Conservation (phyloP, 2,113 vertebrate species). For the Proterorhinus semilunaris region DNA sequence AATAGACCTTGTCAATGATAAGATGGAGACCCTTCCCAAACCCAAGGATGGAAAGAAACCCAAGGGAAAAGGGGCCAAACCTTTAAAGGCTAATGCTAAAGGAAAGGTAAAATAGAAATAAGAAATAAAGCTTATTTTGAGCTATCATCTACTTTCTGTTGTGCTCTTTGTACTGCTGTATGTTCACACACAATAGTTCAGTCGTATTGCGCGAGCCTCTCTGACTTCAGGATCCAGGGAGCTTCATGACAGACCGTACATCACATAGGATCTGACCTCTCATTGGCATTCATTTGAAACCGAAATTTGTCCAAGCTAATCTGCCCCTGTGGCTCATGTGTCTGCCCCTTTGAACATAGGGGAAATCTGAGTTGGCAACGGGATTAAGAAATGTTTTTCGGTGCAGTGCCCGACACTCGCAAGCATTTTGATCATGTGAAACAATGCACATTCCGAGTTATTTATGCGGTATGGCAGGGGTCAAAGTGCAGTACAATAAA, state of each 20-base stretch:
- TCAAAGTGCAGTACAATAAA: too few species aligned
- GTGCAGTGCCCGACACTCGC: neutral
- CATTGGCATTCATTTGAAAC: neutral
- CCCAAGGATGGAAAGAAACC: constrained; percentile 48
- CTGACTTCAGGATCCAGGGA: neutral
- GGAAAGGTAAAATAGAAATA: constrained; percentile 56
- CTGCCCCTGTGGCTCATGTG: neutral
- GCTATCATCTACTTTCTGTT: neutral
- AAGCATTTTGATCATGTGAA: neutral
- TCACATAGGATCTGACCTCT: neutral
- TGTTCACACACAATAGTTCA: neutral
- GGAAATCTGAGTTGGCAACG: constrained; percentile 37
- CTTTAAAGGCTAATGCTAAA: constrained; percentile 64
- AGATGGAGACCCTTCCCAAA: constrained; percentile 75
- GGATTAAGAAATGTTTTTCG: constrained; percentile 12
- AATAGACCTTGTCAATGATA: constrained; percentile 80
- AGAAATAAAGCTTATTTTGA: neutral
- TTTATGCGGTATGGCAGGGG: too few species aligned
- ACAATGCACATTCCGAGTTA: too few species aligned
- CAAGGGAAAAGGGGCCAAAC: constrained; percentile 63
- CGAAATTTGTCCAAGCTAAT: constrained; percentile 8
- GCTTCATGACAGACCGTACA: neutral
- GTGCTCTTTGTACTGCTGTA: neutral
- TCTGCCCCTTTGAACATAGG: neutral
- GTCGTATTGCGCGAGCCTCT: neutral